Evolutionary conservation across 2,888 invertebrate genomes (phyloP), one percentile per base, ranked within the genome.

Genomic region (Fissipunctia ypsillon): DNA sequence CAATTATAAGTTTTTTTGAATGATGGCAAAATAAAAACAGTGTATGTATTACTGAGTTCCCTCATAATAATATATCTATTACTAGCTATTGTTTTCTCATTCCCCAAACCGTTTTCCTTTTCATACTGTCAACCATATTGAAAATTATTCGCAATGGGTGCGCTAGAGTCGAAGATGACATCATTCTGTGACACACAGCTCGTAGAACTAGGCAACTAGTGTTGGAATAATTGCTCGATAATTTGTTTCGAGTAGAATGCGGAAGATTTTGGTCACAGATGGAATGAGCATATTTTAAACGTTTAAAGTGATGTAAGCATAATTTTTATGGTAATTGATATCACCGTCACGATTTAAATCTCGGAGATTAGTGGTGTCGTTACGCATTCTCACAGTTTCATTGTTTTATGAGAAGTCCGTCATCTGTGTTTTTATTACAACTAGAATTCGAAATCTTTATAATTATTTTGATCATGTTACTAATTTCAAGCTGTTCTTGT

Each of bases 141-240:
- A 59, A 78, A 76, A 43, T 76, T 41, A 84, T 76, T 84, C 65
- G 77, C 61, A 38, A 80, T 81, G 52, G 73, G 70, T 85, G 79
- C 74, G 75, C 72, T 76, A 72, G 76, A 75, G 73, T 76, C 31
- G 48, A 68, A 43, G 57, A 84, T 81, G 84, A 85, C 80, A 84
- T 85, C 84, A 85, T 60, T 54, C 41, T 66, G 76, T 81, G 85
- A 79, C 83, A 86, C 76, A 81, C 72, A 43, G 74, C 41, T 69
- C 54, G 22, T 1, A 48, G 50, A 68, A 73, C 75, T 78, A 77
- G 50, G 69, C 74, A 71, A 45, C 69, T 28, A 64, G 64, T 57
- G 69, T 69, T 76, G 31, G 56, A 61, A 81, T 85, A 70, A 85
- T 82, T 72, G 69, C 48, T 59, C 31, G 59, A 85, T 78, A 74